A percentile compares a stretch with the other conserved stretches of the same genome.
These are phyloP conservation scores for Caenorhabditis becei DNA, from an alignment of 2,888 invertebrate genomes.

Conservation along the genomic window DNA sequence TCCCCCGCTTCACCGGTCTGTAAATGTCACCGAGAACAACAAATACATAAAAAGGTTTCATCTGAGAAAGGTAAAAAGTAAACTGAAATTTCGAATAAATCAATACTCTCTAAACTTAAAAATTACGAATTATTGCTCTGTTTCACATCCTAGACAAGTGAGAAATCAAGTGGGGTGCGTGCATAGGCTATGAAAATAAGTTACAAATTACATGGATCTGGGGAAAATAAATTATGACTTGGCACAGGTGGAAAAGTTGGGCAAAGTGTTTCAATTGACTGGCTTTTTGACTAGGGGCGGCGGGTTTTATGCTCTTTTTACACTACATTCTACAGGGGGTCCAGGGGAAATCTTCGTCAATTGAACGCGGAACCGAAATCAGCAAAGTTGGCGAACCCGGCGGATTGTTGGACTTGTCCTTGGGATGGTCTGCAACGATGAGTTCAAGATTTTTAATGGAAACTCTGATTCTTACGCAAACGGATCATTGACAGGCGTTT, in stretches of 20 bases:
- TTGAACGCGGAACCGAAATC: conserved; percentile 71
- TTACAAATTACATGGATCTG: background rate
- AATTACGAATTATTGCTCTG: conserved; percentile 41
- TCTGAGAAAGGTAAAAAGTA: background rate
- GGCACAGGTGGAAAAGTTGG: conserved; percentile 43
- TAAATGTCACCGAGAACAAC: background rate
- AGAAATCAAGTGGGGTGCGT: conserved; percentile 14
- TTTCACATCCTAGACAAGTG: conserved; percentile 49
- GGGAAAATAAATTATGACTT: conserved; percentile 40
- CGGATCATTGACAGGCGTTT: conserved; percentile 70
- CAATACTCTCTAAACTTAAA: background rate
- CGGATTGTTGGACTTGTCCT: conserved; percentile 49
- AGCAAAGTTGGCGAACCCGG: conserved; percentile 76
- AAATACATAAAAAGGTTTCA: background rate
- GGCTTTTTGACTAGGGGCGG: background rate
- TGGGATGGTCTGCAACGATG: conserved; percentile 62
- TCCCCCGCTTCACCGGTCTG: background rate
- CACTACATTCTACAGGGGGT: background rate
- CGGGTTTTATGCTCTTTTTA: background rate
- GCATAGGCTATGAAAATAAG: conserved; percentile 7
- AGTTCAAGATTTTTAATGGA: background rate
- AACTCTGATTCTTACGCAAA: conserved; percentile 64
- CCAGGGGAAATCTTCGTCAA: conserved; percentile 15
- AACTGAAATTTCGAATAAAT: background rate
- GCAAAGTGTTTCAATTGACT: conserved; percentile 35